Conservation (phyloP, 2,113 vertebrate genomes). For the Cyphomyrus plagiostoma region DNA sequence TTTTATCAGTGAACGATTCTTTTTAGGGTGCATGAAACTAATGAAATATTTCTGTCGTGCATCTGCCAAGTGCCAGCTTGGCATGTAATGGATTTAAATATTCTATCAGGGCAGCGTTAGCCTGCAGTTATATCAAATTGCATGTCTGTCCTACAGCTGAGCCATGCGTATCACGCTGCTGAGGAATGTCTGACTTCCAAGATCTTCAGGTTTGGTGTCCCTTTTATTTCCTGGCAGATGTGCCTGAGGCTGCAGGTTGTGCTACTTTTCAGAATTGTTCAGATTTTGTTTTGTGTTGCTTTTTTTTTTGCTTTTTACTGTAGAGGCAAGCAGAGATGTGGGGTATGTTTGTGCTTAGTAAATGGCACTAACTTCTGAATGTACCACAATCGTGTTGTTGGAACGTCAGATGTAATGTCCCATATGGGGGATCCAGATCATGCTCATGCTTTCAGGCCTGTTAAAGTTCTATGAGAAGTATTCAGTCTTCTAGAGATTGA, state of each 20-base stretch:
- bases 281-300: not conserved
- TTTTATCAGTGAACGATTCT: not conserved
- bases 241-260: not conserved
- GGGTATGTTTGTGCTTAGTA: not conserved
- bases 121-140: constrained; percentile 22
- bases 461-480: not conserved
- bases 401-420: not conserved
- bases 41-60: constrained; percentile 39
- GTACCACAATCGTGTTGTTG: not conserved
- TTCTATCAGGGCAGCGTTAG: constrained; percentile 35
- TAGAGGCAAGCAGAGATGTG: not conserved
- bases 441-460: not conserved
- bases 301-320: not conserved
- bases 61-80: constrained; percentile 34
- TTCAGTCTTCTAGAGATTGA: not conserved
- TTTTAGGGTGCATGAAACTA: constrained; percentile 21
- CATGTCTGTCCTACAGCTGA: constrained; percentile 22
- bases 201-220: not conserved
- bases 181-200: not conserved
- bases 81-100: constrained; percentile 33
- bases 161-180: constrained; percentile 3
- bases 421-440: not conserved
- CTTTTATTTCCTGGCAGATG: not conserved
- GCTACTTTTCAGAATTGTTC: not conserved
- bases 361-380: not conserved